Conservation (phyloP, 2,113 vertebrate genomes). For the Otis tarda region DNA sequence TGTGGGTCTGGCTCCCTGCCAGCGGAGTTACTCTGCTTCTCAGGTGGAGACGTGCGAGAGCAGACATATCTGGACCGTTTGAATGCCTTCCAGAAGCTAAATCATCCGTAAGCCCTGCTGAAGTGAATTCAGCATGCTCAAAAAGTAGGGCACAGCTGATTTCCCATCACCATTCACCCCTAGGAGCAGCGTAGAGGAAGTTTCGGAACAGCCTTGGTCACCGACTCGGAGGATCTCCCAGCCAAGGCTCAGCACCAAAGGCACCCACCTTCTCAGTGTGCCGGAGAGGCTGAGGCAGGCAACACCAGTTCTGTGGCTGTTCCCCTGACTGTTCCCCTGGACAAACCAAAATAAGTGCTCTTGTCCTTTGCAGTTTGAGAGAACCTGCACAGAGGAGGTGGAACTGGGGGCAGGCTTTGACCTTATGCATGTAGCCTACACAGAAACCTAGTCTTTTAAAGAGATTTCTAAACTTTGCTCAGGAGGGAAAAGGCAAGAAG, state of each 20-base stretch:
- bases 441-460: neutral
- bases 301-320: neutral
- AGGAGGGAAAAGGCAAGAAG: neutral
- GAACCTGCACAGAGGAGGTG: neutral
- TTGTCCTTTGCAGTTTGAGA: neutral
- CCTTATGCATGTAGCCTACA: neutral
- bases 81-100: constrained; percentile 9
- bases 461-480: neutral
- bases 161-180: neutral
- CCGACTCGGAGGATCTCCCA: neutral
- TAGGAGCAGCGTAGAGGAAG: neutral
- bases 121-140: neutral
- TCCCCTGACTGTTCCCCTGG: neutral
- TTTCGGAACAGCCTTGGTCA: neutral
- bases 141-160: neutral
- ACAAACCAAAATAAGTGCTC: neutral
- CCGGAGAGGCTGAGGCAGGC: neutral
- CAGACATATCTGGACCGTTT: neutral
- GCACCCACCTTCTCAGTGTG: neutral
- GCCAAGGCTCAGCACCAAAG: neutral
- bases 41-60: neutral
- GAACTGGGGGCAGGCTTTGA: neutral
- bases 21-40: neutral
- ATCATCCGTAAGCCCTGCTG: neutral
- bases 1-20: neutral